Percentiles rank a stretch among this genome's conserved stretches.
phyloP scores from a whole-genome alignment of 1,140 invertebrate species.

The Drosophila orosa region DNA sequence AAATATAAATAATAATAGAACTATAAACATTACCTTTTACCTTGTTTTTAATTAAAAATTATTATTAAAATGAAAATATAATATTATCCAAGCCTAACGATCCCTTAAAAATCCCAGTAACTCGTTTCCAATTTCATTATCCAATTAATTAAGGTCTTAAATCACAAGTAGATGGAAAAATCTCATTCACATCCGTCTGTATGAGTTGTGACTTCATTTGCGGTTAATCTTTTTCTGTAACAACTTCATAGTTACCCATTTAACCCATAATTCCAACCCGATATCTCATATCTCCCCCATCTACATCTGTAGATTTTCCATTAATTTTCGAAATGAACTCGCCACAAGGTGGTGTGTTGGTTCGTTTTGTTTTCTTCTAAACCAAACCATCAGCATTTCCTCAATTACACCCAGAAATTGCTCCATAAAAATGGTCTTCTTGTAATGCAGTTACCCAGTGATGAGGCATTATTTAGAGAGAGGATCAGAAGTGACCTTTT shows the following conservation, averaged over 20 bases:
- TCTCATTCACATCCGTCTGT: not conserved
- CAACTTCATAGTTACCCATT: slow-evolving; percentile 17
- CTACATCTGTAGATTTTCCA: slow-evolving; percentile 24
- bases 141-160: not conserved
- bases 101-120: not conserved
- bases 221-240: slow-evolving; percentile 1
- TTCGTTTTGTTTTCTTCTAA: slow-evolving; percentile 36
- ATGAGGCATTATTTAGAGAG: slow-evolving; percentile 27
- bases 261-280: not conserved
- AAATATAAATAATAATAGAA: too few relatives aligned
- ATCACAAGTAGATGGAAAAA: not conserved
- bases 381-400: slow-evolving; percentile 36
- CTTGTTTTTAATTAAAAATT: too few relatives aligned
- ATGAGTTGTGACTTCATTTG: slow-evolving; percentile 24
- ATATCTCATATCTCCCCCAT: slow-evolving; percentile 1
- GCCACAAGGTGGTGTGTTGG: slow-evolving; percentile 33
- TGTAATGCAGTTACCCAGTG: slow-evolving; percentile 32
- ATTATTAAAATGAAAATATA: not conserved
- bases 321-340: slow-evolving; percentile 22
- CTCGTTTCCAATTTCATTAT: not conserved
- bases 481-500: slow-evolving; percentile 9
- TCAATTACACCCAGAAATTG: slow-evolving; percentile 41
- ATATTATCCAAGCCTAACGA: not conserved
- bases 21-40: too few relatives aligned
- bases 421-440: slow-evolving; percentile 30